Conservation (phyloP, 1,140 invertebrate species). For the Hypothenemus hampei region DNA sequence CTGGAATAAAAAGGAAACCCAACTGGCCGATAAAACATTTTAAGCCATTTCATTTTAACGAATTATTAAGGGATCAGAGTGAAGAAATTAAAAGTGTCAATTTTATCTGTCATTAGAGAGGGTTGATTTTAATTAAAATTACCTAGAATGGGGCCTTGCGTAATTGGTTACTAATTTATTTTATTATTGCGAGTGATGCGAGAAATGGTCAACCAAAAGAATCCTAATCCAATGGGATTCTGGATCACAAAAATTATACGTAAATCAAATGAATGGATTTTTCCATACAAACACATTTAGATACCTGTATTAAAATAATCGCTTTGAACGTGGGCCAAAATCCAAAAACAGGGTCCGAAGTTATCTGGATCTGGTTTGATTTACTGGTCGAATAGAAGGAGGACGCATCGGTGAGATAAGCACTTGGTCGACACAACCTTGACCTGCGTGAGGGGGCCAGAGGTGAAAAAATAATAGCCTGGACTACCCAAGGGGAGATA, state of each 20-base stretch:
- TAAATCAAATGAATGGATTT: too few species aligned
- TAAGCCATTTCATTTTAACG: not conserved
- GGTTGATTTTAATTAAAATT: slow-evolving; percentile 7
- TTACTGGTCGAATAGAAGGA: slow-evolving; percentile 21
- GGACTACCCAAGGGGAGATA: slow-evolving; percentile 24
- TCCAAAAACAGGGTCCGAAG: slow-evolving; percentile 13
- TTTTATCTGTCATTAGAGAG: slow-evolving; percentile 3
- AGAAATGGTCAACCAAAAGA: too few species aligned
- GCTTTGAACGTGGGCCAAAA: slow-evolving; percentile 12
- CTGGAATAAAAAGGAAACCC: not conserved
- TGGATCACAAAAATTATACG: too few species aligned
- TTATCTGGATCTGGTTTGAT: slow-evolving; percentile 25
- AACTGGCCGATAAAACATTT: slow-evolving; percentile 1
- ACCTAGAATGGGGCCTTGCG: slow-evolving; percentile 2
- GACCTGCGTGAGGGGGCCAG: slow-evolving; percentile 14
- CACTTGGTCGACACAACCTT: slow-evolving; percentile 19
- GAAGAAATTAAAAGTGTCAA: slow-evolving; percentile 14
- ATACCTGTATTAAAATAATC: slow-evolving; percentile 27
- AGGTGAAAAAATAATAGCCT: slow-evolving; percentile 28
- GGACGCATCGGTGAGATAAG: slow-evolving; percentile 20
- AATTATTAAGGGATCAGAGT: slow-evolving; percentile 5
- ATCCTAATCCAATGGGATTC: too few species aligned
- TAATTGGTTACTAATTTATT: slow-evolving; percentile 15
- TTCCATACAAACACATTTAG: slow-evolving; percentile 17
- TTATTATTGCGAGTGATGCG: slow-evolving; percentile 6